Percentiles rank a stretch among this genome's conserved stretches.
These are phyloP conservation scores for Dendrolimus kikuchii DNA, from an alignment of 1,140 invertebrate species.

Conservation along the genomic window DNA sequence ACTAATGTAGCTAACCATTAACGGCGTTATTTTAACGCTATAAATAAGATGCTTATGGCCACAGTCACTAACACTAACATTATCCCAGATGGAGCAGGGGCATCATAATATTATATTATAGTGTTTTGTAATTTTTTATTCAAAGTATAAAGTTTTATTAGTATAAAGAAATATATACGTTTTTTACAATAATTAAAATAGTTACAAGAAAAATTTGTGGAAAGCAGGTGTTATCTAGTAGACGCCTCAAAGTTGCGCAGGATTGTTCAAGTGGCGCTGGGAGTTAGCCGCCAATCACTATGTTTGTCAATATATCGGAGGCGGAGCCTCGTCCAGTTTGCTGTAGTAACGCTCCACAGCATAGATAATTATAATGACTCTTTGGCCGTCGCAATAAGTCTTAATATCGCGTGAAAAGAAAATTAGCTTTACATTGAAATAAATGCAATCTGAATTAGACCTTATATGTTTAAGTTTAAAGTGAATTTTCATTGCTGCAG, in stretches of 20 bases:
- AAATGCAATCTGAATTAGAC: conserved; percentile 18
- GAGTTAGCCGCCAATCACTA: conserved; percentile 52
- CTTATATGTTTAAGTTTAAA: conserved; percentile 19
- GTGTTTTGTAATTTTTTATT: background rate
- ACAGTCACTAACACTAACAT: too few species aligned
- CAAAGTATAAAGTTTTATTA: background rate
- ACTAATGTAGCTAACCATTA: too few species aligned
- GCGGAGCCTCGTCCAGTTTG: conserved; percentile 36
- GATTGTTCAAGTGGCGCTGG: conserved; percentile 46
- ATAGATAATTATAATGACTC: conserved; percentile 16
- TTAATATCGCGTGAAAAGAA: conserved; percentile 13
- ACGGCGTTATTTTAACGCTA: too few species aligned
- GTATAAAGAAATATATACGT: background rate
- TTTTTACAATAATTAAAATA: conserved; percentile 2
- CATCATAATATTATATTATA: too few species aligned
- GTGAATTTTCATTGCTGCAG: conserved; percentile 18
- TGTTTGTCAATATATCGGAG: conserved; percentile 51
- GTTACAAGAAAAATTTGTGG: conserved; percentile 17
- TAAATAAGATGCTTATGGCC: too few species aligned
- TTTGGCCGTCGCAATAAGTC: conserved; percentile 14
- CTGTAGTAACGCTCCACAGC: conserved; percentile 9
- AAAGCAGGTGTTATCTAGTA: conserved; percentile 27
- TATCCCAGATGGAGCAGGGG: too few species aligned
- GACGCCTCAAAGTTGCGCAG: conserved; percentile 51
- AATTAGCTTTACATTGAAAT: too few species aligned